A percentile compares a stretch with the other conserved stretches of the same genome.
Evolutionary conservation across 2,888 invertebrate genomes (phyloP).

Genomic region (Dolomedes plantarius): DNA sequence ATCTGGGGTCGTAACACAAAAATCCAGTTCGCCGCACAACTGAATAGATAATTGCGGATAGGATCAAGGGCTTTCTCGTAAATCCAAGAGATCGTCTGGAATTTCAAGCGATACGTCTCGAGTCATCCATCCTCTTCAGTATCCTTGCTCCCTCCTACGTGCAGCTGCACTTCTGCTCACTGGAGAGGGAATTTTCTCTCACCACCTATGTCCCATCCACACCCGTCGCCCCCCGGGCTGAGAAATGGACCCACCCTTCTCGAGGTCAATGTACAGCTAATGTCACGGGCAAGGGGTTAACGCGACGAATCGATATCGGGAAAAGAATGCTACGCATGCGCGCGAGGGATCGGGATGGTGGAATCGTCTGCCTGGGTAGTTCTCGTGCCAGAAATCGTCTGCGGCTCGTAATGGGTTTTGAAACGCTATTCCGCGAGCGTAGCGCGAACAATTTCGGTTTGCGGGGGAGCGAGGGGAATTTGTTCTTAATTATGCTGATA

Average conservation of each 20-base stretch:
- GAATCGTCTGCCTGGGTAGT: slow-evolving; percentile 25
- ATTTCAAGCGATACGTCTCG: too few relatives aligned
- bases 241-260: slow-evolving; percentile 20
- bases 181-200: not conserved
- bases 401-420: slow-evolving; percentile 48
- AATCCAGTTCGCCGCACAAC: too few relatives aligned
- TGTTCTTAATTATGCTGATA: too few relatives aligned
- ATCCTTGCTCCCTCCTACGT: not conserved
- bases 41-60: too few relatives aligned
- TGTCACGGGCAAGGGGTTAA: slow-evolving; percentile 66
- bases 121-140: too few relatives aligned
- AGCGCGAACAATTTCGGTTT: not conserved
- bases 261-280: slow-evolving; percentile 67
- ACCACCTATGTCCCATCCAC: not conserved
- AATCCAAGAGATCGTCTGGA: too few relatives aligned
- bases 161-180: not conserved
- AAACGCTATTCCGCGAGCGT: not conserved
- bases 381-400: slow-evolving; percentile 38
- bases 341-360: not conserved
- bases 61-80: too few relatives aligned
- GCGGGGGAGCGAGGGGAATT: not conserved
- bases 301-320: slow-evolving; percentile 30
- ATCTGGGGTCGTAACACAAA: too few relatives aligned
- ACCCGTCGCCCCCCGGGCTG: not conserved
- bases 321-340: slow-evolving; percentile 10